Evolutionary conservation across 1,140 invertebrate species (phyloP), one percentile per base, ranked within the genome.

Genomic region (Hirudo medicinalis): DNA sequence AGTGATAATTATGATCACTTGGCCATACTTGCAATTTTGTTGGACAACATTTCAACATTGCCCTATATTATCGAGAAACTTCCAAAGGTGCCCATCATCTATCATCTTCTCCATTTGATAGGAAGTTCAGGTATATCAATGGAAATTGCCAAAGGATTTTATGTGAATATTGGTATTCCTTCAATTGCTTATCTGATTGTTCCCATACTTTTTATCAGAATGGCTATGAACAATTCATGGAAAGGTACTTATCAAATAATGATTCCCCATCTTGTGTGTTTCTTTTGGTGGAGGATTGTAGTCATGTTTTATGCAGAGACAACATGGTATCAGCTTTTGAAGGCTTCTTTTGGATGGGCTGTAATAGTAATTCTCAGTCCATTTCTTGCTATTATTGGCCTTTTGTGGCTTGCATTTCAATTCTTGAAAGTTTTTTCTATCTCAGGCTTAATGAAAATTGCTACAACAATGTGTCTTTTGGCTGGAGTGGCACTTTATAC

Each of bases 191-290:
- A 63, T 25, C 54, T 70, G 1, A 29, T 71, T 32, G 69, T 70
- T 29, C 69, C 72, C 17, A 22, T 73, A 27, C 69, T 73, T 25
- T 73, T 73, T 54, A n/a, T 71, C 54, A 49, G 63, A 29, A 73
- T 73, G 72, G 72, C 72, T 13, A 32, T 71, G 54, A n/a, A 20
- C 29, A 67, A 71, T 9, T 70, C 69, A 32, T 70, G 72, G 69
- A n/a, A 22, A 17, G 72, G 72, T 8, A 73, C 72, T 36, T 73
- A 73, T 57, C 69, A 69, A n/a, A 55, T 73, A 32, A 53, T 73
- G 53, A 71, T 73, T 49, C 72, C 72, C 22, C 72, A 73, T 53
- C 69, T 73, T 5, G 72, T 73, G 15, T 73, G 72, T 40, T 73
- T 73, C 60, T 73, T 73, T 40, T 73, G 72, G 72, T 73, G 72